Evolutionary conservation across 2,797 vertebrate genomes (phyloP).

Genomic region (Neosilurus hyrtlii): DNA sequence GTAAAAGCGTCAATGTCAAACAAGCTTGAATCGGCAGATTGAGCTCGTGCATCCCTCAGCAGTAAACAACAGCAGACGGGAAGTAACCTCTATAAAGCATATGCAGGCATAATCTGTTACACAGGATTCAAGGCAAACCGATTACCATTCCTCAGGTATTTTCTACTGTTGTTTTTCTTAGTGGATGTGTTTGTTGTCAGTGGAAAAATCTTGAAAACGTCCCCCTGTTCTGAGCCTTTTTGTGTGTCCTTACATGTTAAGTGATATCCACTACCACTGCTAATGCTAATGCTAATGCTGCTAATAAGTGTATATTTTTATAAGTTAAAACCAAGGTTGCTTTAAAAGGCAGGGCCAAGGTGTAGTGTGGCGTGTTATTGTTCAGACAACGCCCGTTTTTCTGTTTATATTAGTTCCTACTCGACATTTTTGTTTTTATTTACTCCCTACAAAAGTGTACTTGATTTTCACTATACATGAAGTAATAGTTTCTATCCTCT

Average conservation of each 20-base stretch:
- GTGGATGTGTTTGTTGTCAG: neutral
- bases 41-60: constrained; percentile 36
- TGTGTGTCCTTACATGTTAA: neutral
- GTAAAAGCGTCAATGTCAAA: constrained; percentile 63
- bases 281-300: neutral
- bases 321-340: neutral
- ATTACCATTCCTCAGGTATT: constrained; percentile 60
- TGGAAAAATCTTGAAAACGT: too few species aligned
- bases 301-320: neutral
- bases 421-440: neutral
- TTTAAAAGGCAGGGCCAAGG: neutral
- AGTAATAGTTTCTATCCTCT: neutral
- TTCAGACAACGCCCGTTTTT: constrained; percentile 36
- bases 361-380: neutral
- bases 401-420: neutral
- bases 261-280: neutral
- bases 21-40: constrained; percentile 59
- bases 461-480: neutral
- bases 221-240: neutral
- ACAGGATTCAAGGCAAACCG: constrained; percentile 22
- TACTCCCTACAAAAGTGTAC: neutral
- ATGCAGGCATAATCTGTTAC: constrained; percentile 33
- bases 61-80: constrained; percentile 26
- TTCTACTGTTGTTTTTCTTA: neutral
- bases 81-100: constrained; percentile 22